Conservation (phyloP, 2,888 invertebrate genomes). For the Sinohyriopsis cumingii region DNA sequence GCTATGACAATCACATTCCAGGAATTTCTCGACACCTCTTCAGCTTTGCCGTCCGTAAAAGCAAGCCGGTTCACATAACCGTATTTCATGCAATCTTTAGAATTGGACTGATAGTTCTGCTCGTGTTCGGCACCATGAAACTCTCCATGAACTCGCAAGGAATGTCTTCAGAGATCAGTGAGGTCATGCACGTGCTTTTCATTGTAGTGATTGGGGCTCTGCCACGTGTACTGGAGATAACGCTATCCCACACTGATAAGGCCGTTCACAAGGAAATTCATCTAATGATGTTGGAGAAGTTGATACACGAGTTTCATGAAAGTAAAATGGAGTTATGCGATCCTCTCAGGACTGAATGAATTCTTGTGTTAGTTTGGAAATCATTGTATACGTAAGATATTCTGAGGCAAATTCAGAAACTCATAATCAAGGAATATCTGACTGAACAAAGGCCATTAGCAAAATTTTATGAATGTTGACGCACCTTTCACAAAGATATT, state of each 20-base stretch:
- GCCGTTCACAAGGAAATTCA: constrained; percentile 18
- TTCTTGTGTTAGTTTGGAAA: no score
- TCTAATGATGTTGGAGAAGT: not conserved
- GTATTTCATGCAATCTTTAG: constrained; percentile 10
- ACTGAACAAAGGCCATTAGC: no score
- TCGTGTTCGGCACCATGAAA: constrained; percentile 6
- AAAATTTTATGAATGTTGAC: no score
- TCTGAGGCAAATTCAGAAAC: no score
- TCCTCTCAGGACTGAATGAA: no score
- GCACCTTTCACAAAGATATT: no score
- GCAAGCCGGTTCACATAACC: constrained; percentile 18
- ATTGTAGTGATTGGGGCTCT: constrained; percentile 23
- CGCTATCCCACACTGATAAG: constrained; percentile 12
- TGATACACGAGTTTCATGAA: no score
- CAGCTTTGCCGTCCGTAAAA: constrained; percentile 4
- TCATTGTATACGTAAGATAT: no score
- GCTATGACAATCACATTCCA: constrained; percentile 8
- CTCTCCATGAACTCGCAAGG: constrained; percentile 3
- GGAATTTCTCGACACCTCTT: constrained; percentile 18
- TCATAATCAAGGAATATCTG: no score
- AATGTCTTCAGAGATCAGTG: constrained; percentile 11
- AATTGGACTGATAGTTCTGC: constrained; percentile 7
- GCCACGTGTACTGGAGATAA: constrained; percentile 23
- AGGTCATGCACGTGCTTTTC: constrained; percentile 31
- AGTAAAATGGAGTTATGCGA: no score